Conservation (phyloP, 2,888 invertebrate genomes). For the Amaurobius ferox region DNA sequence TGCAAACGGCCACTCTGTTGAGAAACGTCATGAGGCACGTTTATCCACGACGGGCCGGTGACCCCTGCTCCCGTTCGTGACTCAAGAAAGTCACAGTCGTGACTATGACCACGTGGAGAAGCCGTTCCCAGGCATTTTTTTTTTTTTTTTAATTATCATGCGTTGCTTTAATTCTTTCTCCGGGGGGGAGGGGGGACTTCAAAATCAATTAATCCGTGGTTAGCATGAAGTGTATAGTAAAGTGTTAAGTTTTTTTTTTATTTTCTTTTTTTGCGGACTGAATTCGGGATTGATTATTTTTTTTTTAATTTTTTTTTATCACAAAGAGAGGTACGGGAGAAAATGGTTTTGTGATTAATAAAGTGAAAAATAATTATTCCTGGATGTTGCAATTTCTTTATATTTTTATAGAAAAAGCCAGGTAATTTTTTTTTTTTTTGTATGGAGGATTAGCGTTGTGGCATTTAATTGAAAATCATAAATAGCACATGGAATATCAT, state of each 20-base stretch:
- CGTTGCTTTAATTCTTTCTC: neutral
- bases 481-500: conserved; percentile 32
- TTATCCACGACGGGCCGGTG: conserved; percentile 20
- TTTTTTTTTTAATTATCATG: conserved; percentile 48
- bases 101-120: conserved; percentile 58
- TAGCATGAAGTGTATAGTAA: conserved; percentile 46
- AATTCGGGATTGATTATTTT: conserved; percentile 2
- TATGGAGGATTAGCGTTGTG: neutral
- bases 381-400: neutral
- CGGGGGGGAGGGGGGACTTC: conserved; percentile 1
- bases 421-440: neutral
- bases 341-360: conserved; percentile 46
- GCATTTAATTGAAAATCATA: conserved; percentile 25
- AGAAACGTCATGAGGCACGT: conserved; percentile 13
- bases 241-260: conserved; percentile 37
- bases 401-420: too few relatives aligned
- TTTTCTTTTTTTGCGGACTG: conserved; percentile 9
- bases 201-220: conserved; percentile 65
- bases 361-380: conserved; percentile 68
- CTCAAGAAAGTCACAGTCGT: conserved; percentile 57
- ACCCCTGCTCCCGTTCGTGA: conserved; percentile 59
- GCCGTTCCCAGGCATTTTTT: conserved; percentile 39
- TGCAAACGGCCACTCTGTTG: neutral
- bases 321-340: neutral
- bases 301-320: neutral